phyloP scores from a whole-genome alignment of 92 coral and sea anemone species.

The Zoanthus gigantus region DNA sequence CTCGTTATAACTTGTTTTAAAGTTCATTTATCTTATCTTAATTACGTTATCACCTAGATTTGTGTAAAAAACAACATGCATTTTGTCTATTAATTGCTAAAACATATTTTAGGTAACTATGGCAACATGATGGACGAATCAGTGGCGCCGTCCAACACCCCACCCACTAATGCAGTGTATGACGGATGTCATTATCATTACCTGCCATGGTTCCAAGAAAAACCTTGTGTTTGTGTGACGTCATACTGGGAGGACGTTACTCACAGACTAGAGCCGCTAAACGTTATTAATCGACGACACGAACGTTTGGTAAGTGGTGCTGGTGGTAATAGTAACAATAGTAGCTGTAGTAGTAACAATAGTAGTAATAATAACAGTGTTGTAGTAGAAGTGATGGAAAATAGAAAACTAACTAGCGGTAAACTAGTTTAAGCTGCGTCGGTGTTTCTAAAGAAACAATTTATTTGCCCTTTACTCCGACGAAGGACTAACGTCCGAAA shows the following conservation, averaged over 20 bases:
- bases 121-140: slow-evolving; percentile 98
- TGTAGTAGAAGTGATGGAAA: not conserved
- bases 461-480: too few relatives aligned
- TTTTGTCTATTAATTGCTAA: not conserved
- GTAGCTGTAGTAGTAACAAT: too few relatives aligned
- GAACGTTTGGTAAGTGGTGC: slow-evolving; percentile 82
- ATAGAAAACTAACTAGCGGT: too few relatives aligned
- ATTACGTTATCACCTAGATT: too few relatives aligned
- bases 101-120: slow-evolving; percentile 71
- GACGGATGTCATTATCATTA: slow-evolving; percentile 88
- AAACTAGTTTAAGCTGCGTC: too few relatives aligned
- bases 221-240: slow-evolving; percentile 90
- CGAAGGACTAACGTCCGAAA: too few relatives aligned
- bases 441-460: too few relatives aligned
- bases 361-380: too few relatives aligned
- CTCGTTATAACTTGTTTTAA: too few relatives aligned
- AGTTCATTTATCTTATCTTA: too few relatives aligned
- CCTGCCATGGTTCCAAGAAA: slow-evolving; percentile 95
- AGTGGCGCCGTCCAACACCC: slow-evolving; percentile 94
- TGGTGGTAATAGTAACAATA: too few relatives aligned
- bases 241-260: slow-evolving; percentile 93
- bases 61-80: too few relatives aligned
- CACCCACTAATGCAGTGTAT: slow-evolving; percentile 87
- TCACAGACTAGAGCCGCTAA: slow-evolving; percentile 88
- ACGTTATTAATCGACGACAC: slow-evolving; percentile 68